A percentile compares a stretch with the other conserved stretches of the same genome.
Conservation (phyloP, 2,888 invertebrate genomes). For the Dasysyrphus albostriatus region DNA sequence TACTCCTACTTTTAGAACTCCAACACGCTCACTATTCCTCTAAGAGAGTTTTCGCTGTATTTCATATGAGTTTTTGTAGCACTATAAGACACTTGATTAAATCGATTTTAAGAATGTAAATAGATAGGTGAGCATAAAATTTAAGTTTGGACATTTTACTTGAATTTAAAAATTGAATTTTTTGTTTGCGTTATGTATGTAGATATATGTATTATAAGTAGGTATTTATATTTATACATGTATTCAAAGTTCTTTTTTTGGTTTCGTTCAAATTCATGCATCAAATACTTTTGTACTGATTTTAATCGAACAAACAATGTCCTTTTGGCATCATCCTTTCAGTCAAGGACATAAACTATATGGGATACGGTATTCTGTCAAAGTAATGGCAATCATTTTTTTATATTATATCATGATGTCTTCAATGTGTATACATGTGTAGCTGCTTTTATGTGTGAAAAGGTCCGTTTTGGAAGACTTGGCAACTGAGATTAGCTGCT, state of each 20-base stretch:
- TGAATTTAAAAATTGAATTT: slow-evolving; percentile 13
- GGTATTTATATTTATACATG: not conserved
- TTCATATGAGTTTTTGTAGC: too few relatives aligned
- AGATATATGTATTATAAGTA: not conserved
- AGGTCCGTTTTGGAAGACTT: slow-evolving; percentile 27
- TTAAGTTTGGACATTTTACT: too few relatives aligned
- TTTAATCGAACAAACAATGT: slow-evolving; percentile 46
- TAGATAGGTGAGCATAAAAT: too few relatives aligned
- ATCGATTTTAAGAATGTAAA: too few relatives aligned
- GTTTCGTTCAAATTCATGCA: slow-evolving; percentile 1
- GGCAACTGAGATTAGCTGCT: slow-evolving; percentile 29
- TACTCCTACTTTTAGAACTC: too few relatives aligned
- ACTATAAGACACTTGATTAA: too few relatives aligned
- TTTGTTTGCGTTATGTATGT: not conserved
- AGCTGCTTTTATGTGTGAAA: slow-evolving; percentile 20
- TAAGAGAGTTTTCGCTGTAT: too few relatives aligned
- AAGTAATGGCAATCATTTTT: slow-evolving; percentile 22
- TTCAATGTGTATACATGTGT: slow-evolving; percentile 15
- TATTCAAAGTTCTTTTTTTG: not conserved
- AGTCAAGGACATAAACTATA: slow-evolving; percentile 14
- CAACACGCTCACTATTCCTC: too few relatives aligned
- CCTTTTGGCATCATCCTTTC: slow-evolving; percentile 39
- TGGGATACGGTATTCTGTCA: slow-evolving; percentile 27
- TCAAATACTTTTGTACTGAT: slow-evolving; percentile 33
- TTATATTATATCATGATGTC: slow-evolving; percentile 9